Percentiles rank a stretch among this genome's conserved stretches.
phyloP scores from a whole-genome alignment of 2,113 vertebrate species.

The Ursus arctos region DNA sequence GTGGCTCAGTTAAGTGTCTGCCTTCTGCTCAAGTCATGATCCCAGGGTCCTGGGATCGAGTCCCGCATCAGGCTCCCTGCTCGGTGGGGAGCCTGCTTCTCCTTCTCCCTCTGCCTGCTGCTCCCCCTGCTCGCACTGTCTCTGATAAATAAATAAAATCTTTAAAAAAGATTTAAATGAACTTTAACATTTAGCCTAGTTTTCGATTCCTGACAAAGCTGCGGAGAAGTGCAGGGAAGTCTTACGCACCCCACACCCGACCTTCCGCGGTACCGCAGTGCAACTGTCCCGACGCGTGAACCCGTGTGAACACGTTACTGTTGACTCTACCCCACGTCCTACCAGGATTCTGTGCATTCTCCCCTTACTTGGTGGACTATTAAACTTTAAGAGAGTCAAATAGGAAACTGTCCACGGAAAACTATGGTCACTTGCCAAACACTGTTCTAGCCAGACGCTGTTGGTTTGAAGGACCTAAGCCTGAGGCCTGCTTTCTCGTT shows the following conservation, averaged over 20 bases:
- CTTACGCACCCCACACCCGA: rapidly evolving
- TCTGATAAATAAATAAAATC: neutral
- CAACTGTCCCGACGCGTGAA: neutral
- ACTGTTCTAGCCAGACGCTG: neutral
- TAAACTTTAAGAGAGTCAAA: neutral
- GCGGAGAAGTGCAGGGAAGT: neutral
- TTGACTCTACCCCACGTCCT: neutral
- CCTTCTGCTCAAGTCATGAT: neutral
- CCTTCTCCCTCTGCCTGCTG: neutral
- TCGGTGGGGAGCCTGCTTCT: neutral
- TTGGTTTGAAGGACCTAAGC: rapidly evolving
- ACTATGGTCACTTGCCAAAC: neutral
- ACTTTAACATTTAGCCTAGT: neutral
- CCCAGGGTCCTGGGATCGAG: neutral
- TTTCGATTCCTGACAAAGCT: neutral
- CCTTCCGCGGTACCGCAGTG: neutral
- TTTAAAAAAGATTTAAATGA: neutral
- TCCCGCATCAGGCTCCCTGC: no score
- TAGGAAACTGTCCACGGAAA: neutral
- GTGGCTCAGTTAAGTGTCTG: neutral
- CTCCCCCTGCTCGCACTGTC: neutral
- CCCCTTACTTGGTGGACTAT: neutral
- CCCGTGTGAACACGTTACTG: neutral
- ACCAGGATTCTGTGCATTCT: neutral
- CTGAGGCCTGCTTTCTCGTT: neutral